phyloP scores from a whole-genome alignment of 2,797 vertebrate species.

The Malacoctenus gilli region DNA sequence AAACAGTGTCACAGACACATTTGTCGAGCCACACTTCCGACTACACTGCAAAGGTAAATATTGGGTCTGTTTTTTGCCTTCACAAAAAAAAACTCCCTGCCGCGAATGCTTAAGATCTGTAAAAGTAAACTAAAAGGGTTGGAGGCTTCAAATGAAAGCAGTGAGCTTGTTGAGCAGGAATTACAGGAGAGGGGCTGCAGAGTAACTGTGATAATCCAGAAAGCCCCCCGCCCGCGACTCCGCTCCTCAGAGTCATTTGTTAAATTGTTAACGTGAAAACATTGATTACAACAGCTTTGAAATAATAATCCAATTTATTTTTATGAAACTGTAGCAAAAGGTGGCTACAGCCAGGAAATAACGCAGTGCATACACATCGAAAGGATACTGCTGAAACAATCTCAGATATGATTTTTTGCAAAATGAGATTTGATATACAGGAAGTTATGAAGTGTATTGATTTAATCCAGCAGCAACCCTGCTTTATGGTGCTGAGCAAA shows the following conservation, averaged over 20 bases:
- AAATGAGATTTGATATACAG: too few relatives aligned
- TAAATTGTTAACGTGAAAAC: not conserved
- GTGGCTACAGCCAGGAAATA: too few relatives aligned
- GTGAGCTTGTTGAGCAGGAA: not conserved
- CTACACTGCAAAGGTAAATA: not conserved
- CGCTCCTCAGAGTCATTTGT: not conserved
- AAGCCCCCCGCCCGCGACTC: not conserved
- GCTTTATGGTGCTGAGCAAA: too few relatives aligned
- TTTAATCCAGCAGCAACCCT: too few relatives aligned
- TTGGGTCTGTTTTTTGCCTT: not conserved
- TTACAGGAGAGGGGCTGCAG: not conserved
- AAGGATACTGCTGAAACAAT: too few relatives aligned
- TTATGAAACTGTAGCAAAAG: too few relatives aligned
- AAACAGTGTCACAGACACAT: too few relatives aligned
- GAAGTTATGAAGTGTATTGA: too few relatives aligned
- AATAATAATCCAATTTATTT: not conserved
- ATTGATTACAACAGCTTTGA: not conserved
- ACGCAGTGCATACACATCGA: too few relatives aligned
- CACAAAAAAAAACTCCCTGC: not conserved
- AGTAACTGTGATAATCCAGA: not conserved
- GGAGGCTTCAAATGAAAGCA: not conserved
- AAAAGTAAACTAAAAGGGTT: not conserved
- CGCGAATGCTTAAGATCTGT: not conserved
- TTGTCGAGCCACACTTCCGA: too few relatives aligned
- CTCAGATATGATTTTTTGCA: too few relatives aligned